Conservation (phyloP, 2,888 invertebrate genomes). For the Agrochola lota region DNA sequence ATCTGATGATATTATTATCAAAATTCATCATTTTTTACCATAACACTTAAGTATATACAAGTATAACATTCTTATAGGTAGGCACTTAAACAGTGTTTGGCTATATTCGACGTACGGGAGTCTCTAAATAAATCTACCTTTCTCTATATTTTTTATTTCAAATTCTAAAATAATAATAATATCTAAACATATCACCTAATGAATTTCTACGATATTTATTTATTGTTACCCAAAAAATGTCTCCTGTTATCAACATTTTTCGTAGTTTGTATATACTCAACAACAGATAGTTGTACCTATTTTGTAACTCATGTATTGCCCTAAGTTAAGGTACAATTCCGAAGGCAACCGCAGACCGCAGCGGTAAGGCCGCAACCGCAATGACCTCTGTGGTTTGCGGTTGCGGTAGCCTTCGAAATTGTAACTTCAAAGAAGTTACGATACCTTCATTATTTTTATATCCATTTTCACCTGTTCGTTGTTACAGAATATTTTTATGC, state of each 20-base stretch:
- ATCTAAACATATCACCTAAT: constrained; percentile 70
- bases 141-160: constrained; percentile 40
- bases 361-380: neutral
- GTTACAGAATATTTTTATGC: constrained; percentile 51
- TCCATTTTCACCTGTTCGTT: constrained; percentile 55
- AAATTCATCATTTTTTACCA: constrained; percentile 9
- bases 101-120: constrained; percentile 14
- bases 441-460: constrained; percentile 62
- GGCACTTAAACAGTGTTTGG: neutral
- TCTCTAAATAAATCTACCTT: constrained; percentile 6
- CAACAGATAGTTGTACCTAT: constrained; percentile 49
- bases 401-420: neutral
- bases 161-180: constrained; percentile 51
- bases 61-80: neutral
- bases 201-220: constrained; percentile 69
- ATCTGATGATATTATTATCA: constrained; percentile 36
- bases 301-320: constrained; percentile 56
- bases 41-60: neutral
- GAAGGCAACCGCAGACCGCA: neutral
- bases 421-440: constrained; percentile 26
- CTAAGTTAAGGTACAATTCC: constrained; percentile 23
- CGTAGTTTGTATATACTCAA: constrained; percentile 54
- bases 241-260: constrained; percentile 43
- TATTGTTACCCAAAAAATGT: constrained; percentile 41
- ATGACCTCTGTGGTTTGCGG: neutral